Evolutionary conservation across 92 coral and sea anemone genomes (phyloP).

Genomic region (Palythoa heliodiscus): DNA sequence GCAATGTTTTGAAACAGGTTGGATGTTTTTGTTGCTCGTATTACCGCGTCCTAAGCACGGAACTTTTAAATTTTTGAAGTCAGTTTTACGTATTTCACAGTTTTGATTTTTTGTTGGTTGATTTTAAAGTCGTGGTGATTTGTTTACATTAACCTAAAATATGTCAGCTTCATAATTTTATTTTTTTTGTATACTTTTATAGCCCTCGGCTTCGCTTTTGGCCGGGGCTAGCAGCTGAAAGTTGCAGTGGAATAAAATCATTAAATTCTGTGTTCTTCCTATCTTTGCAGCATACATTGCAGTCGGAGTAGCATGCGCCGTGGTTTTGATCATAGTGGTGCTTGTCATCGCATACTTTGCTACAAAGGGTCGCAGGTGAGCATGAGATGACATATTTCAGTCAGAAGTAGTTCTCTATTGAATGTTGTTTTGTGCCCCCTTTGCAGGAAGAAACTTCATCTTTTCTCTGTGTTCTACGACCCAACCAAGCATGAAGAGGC

Average conservation of each 20-base stretch:
- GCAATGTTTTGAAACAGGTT: too few species aligned
- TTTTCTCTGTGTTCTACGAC: slow-evolving; percentile 96
- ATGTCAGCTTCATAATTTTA: too few species aligned
- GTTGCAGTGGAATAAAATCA: neutral
- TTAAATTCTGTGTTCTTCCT: neutral
- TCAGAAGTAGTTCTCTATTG: neutral
- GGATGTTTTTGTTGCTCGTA: too few species aligned
- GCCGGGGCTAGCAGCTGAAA: neutral
- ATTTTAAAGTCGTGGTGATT: neutral
- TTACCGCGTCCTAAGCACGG: too few species aligned
- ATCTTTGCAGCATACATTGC: slow-evolving; percentile 82
- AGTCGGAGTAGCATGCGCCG: slow-evolving; percentile 90
- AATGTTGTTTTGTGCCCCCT: neutral
- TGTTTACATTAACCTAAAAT: too few species aligned
- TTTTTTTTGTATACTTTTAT: too few species aligned
- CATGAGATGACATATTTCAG: neutral
- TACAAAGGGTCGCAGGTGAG: slow-evolving; percentile 87
- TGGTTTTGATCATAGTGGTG: slow-evolving; percentile 73
- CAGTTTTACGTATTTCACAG: too few species aligned
- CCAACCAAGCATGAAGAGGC: slow-evolving; percentile 81
- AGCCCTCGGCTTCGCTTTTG: neutral
- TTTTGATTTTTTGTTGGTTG: neutral
- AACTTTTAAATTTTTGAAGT: too few species aligned
- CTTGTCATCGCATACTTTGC: slow-evolving; percentile 82
- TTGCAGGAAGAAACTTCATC: slow-evolving; percentile 90